Percentiles rank a stretch among this genome's conserved stretches.
These are phyloP conservation scores for Auanema sp. DNA, from an alignment of 2,888 invertebrate species.

Conservation along the genomic window DNA sequence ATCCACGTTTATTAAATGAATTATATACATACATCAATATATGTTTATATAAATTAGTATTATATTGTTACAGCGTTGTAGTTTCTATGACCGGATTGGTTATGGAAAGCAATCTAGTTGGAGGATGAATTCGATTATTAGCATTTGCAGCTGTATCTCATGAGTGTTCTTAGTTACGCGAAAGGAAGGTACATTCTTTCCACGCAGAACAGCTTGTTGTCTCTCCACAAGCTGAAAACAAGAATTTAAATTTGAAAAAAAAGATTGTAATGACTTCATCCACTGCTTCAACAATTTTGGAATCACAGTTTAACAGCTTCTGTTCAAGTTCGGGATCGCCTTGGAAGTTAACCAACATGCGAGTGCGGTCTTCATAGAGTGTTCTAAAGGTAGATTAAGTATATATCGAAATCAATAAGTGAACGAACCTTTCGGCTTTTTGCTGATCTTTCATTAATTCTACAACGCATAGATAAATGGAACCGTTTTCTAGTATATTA, in stretches of 20 bases:
- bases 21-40: conserved; percentile 1
- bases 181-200: conserved; percentile 20
- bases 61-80: no score
- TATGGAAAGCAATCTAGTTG: not conserved
- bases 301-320: conserved; percentile 21
- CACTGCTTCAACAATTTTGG: conserved; percentile 7
- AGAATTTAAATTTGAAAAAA: not conserved
- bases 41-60: no score
- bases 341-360: conserved; percentile 14
- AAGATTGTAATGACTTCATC: conserved; percentile 7
- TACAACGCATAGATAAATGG: conserved; percentile 8
- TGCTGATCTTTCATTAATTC: conserved; percentile 22
- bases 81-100: no score
- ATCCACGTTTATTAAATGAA: not conserved
- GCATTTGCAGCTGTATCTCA: conserved; percentile 26
- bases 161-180: conserved; percentile 22
- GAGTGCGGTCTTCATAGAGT: conserved; percentile 16
- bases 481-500: conserved; percentile 13
- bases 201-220: conserved; percentile 21
- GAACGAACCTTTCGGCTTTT: conserved; percentile 23
- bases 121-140: conserved; percentile 23
- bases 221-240: conserved; percentile 17
- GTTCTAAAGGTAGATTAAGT: conserved; percentile 12
- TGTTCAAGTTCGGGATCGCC: conserved; percentile 21
- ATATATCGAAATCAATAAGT: not conserved